Percentiles rank a stretch among this genome's conserved stretches.
Evolutionary conservation across 1,140 invertebrate species (phyloP).

Genomic region (Drosophila trapezifrons): DNA sequence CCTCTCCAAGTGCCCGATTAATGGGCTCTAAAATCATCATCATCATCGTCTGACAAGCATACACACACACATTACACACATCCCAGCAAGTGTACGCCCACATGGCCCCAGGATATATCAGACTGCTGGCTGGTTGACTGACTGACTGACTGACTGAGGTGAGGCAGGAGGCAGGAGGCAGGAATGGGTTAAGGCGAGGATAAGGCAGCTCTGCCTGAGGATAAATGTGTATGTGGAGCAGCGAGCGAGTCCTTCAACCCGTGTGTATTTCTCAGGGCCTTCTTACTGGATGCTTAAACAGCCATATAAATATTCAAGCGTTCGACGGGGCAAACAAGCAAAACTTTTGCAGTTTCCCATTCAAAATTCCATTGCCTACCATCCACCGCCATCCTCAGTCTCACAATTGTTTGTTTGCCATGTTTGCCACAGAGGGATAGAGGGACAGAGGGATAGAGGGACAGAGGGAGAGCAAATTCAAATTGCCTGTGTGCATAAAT

Average conservation of each 20-base stretch:
- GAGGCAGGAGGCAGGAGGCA: not conserved
- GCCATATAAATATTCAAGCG: constrained; percentile 66
- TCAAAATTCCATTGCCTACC: constrained; percentile 62
- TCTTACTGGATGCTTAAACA: constrained; percentile 47
- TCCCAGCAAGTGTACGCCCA: constrained; percentile 1
- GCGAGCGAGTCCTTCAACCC: constrained; percentile 26
- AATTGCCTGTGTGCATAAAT: constrained; percentile 74
- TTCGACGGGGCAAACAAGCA: constrained; percentile 40
- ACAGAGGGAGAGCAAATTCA: constrained; percentile 32
- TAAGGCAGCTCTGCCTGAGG: not conserved
- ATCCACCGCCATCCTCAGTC: not conserved
- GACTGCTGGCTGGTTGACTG: constrained; percentile 2
- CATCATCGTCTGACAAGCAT: constrained; percentile 3
- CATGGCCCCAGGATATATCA: constrained; percentile 5
- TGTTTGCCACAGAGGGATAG: not conserved
- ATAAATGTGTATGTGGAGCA: constrained; percentile 16
- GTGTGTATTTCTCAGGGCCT: constrained; percentile 29
- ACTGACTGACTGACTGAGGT: not conserved
- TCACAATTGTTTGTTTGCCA: constrained; percentile 19
- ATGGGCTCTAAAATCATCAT: constrained; percentile 5
- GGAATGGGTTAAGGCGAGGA: not conserved
- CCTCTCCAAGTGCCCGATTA: not conserved
- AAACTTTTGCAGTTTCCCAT: constrained; percentile 54
- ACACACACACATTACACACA: constrained; percentile 4
- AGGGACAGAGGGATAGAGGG: not conserved